A percentile compares a stretch with the other conserved stretches of the same genome.
phyloP scores from a whole-genome alignment of 2,113 vertebrate genomes.

The Crotophaga sulcirostris region DNA sequence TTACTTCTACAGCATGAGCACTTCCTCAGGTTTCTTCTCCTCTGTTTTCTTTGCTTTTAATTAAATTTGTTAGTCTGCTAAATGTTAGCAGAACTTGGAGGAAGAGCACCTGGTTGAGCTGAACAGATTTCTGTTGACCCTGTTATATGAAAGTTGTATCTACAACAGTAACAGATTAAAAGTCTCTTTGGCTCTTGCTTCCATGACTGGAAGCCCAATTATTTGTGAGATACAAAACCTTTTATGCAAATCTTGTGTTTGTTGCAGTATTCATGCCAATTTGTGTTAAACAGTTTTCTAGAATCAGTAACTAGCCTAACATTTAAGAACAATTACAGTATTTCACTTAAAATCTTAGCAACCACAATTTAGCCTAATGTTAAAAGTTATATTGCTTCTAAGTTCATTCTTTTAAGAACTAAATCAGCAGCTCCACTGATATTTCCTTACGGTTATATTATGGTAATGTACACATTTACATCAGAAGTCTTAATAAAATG shows the following conservation, averaged over 20 bases:
- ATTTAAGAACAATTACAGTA: conserved; percentile 16
- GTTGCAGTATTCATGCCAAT: conserved; percentile 11
- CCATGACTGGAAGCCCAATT: conserved; percentile 7
- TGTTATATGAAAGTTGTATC: background rate
- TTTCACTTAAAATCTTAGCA: background rate
- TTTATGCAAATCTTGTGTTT: background rate
- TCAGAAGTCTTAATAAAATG: background rate
- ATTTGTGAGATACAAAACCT: background rate
- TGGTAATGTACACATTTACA: background rate
- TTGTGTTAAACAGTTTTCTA: background rate
- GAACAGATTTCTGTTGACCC: conserved; percentile 33
- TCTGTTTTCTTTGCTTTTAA: background rate
- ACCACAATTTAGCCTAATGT: background rate
- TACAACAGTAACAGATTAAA: background rate
- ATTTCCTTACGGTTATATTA: background rate
- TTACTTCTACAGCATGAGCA: background rate
- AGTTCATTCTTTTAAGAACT: conserved; percentile 1
- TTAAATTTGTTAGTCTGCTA: background rate
- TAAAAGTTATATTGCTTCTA: conserved; percentile 42
- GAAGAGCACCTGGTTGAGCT: background rate
- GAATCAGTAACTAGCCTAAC: background rate
- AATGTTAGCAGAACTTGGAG: background rate
- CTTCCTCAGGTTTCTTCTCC: background rate
- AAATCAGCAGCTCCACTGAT: conserved; percentile 11
- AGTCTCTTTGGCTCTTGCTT: conserved; percentile 44